A percentile compares a stretch with the other conserved stretches of the same genome.
These are phyloP conservation scores for Calycopis cecrops DNA, from an alignment of 1,140 invertebrate species.

Conservation along the genomic window DNA sequence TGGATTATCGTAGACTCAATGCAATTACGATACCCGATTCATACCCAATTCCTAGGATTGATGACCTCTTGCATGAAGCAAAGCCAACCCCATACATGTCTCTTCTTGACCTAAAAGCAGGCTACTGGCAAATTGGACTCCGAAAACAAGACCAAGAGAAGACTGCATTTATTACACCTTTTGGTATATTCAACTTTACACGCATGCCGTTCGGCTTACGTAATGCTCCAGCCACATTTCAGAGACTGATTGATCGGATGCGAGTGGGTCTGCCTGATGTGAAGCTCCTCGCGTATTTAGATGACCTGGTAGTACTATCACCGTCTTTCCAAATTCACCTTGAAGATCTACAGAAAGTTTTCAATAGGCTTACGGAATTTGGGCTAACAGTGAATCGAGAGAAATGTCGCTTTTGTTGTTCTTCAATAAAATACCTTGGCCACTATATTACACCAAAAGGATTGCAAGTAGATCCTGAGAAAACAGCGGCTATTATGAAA, in stretches of 20 bases:
- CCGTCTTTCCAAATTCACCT: constrained; percentile 23
- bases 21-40: too few species aligned
- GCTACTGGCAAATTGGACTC: too few species aligned
- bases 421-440: constrained; percentile 29
- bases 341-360: constrained; percentile 23
- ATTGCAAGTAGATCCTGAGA: constrained; percentile 26
- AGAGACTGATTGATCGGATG: constrained; percentile 51
- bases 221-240: constrained; percentile 57
- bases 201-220: constrained; percentile 53
- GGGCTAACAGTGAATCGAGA: constrained; percentile 23
- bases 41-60: too few species aligned
- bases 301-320: constrained; percentile 31
- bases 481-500: constrained; percentile 19
- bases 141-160: too few species aligned
- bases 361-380: constrained; percentile 18
- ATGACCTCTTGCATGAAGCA: too few species aligned
- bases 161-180: too few species aligned
- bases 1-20: too few species aligned
- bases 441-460: constrained; percentile 29
- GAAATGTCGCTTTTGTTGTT: constrained; percentile 26
- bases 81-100: too few species aligned
- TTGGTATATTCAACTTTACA: constrained; percentile 14
- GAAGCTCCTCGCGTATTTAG: constrained; percentile 25
- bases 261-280: constrained; percentile 21
- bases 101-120: too few species aligned